These are phyloP conservation scores for Prionace glauca DNA, from an alignment of 2,797 vertebrate species.

Conservation along the genomic window DNA sequence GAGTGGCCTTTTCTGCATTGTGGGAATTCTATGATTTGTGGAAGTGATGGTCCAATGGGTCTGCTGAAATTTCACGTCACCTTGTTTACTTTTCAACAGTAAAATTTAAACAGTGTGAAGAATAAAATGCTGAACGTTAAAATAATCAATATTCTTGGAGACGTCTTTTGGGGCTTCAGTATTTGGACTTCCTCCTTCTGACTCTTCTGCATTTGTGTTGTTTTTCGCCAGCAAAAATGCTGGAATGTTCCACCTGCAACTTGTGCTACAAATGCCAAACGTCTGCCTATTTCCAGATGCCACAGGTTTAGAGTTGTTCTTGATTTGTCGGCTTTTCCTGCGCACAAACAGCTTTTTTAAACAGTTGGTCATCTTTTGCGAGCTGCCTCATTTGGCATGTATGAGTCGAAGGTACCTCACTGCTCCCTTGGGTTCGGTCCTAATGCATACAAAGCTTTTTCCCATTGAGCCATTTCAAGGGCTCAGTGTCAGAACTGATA, in stretches of 20 bases:
- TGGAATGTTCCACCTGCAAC: neutral
- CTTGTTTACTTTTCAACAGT: neutral
- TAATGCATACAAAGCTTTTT: constrained; percentile 13
- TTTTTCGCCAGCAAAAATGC: neutral
- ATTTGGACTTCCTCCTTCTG: neutral
- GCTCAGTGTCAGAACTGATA: neutral
- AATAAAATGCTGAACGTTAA: neutral
- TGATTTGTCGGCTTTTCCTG: neutral
- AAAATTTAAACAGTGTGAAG: neutral
- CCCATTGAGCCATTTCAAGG: neutral
- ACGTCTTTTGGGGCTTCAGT: neutral
- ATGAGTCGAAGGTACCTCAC: neutral
- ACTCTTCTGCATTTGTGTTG: neutral
- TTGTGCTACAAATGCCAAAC: neutral
- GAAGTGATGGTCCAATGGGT: neutral
- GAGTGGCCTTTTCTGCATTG: no score
- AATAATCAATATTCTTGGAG: neutral
- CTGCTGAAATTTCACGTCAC: neutral
- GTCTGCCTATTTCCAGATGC: neutral
- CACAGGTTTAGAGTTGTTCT: neutral
- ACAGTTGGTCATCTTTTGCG: neutral
- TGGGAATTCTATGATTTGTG: no score
- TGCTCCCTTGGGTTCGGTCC: neutral
- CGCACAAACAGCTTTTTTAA: neutral
- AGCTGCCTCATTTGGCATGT: neutral